Conservation (phyloP, 2,797 vertebrate genomes). For the Diceros bicornis region DNA sequence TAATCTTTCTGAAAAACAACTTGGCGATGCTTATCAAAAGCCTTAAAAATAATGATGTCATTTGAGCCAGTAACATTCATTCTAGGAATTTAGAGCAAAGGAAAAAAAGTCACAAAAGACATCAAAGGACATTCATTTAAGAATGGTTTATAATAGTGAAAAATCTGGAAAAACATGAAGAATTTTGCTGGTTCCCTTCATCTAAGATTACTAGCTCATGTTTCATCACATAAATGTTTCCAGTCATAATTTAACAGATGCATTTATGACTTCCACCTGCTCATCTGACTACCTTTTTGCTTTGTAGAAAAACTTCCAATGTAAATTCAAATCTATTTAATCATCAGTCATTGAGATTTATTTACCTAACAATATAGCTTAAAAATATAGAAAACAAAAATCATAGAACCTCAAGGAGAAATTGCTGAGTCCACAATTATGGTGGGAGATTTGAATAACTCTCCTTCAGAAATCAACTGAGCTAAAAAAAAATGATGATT, state of each 20-base stretch:
- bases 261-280: background rate
- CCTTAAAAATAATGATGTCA: background rate
- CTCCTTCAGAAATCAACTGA: no score
- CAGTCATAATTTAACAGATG: background rate
- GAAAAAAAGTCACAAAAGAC: background rate
- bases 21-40: background rate
- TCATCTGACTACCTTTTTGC: background rate
- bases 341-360: background rate
- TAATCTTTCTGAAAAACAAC: background rate
- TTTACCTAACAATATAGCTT: background rate
- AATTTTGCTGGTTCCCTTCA: background rate
- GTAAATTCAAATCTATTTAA: background rate
- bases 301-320: background rate
- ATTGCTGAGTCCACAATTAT: background rate
- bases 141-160: background rate
- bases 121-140: background rate
- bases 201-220: background rate
- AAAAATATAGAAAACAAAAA: background rate
- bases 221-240: background rate
- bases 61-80: background rate
- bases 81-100: background rate
- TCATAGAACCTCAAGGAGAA: background rate
- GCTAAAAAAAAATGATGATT: no score
- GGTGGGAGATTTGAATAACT: no score
- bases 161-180: background rate